A percentile compares a stretch with the other conserved stretches of the same genome.
These are phyloP conservation scores for Fregata magnificens DNA, from an alignment of 2,113 vertebrate species.

Conservation along the genomic window DNA sequence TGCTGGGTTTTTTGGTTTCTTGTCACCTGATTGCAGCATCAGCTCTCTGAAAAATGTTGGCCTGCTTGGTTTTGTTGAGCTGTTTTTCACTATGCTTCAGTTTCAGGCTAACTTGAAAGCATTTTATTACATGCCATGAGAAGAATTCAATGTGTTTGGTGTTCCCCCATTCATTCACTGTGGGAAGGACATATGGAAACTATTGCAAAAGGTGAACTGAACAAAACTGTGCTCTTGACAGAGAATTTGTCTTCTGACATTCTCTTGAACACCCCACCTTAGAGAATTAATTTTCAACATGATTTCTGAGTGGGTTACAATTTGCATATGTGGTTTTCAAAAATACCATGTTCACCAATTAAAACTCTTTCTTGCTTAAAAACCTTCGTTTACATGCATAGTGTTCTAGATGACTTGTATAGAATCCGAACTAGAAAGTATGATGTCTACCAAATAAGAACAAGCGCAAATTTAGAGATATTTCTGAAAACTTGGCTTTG, in stretches of 20 bases:
- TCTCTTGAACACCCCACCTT: background rate
- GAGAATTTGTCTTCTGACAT: background rate
- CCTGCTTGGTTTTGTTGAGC: background rate
- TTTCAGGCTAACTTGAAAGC: background rate
- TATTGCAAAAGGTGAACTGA: background rate
- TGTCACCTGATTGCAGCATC: background rate
- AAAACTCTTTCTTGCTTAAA: background rate
- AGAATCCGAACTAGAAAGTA: background rate
- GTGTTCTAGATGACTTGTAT: background rate
- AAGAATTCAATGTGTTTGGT: background rate
- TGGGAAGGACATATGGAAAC: background rate
- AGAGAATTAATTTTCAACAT: background rate
- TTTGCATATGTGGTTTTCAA: background rate
- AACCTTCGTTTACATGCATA: background rate
- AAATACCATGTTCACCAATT: background rate
- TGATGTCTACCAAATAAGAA: background rate
- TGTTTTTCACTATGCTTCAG: background rate
- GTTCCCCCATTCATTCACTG: background rate
- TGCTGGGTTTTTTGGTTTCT: background rate
- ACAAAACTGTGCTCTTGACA: background rate
- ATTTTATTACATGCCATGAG: background rate
- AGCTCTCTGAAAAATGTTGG: background rate
- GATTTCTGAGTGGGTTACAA: background rate
- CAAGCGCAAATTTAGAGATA: background rate
- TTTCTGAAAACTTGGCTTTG: background rate